These are phyloP conservation scores for Rhipidura dahli DNA, from an alignment of 2,113 vertebrate genomes.

Conservation along the genomic window DNA sequence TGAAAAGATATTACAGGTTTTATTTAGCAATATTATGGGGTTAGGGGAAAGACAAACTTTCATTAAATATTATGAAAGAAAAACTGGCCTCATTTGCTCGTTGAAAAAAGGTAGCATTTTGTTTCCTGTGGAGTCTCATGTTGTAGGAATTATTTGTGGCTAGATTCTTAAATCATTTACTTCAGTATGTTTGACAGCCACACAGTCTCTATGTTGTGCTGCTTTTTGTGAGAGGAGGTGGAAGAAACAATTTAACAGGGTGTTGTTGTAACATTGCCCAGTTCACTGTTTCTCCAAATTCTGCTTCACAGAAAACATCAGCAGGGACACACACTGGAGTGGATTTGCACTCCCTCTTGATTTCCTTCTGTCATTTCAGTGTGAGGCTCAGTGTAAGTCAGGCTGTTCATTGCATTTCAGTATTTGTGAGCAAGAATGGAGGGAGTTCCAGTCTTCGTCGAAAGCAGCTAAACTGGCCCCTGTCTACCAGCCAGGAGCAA, in stretches of 20 bases:
- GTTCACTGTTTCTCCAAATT: conserved; percentile 26
- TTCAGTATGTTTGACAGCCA: conserved; percentile 45
- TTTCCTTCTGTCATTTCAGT: not conserved
- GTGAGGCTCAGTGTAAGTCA: not conserved
- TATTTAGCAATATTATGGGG: conserved; percentile 74
- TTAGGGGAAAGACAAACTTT: conserved; percentile 63
- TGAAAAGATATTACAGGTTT: conserved; percentile 72
- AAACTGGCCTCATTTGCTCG: conserved; percentile 73
- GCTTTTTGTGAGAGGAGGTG: not conserved
- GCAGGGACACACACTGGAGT: not conserved
- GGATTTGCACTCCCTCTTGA: not conserved
- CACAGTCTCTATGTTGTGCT: not conserved
- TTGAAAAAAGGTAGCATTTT: conserved; percentile 58
- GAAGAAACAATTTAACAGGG: not conserved
- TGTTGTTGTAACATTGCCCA: not conserved
- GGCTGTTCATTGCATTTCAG: not conserved
- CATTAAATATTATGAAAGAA: conserved; percentile 73
- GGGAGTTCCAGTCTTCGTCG: not conserved
- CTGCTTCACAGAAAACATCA: not conserved
- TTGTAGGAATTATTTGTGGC: conserved; percentile 49
- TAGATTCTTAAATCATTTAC: conserved; percentile 21
- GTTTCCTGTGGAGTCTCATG: conserved; percentile 49
- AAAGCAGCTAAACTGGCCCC: not conserved
- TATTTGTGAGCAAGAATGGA: not conserved
- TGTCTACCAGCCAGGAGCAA: fast-evolving